phyloP scores from a whole-genome alignment of 2,113 vertebrate genomes.

The Desmodus rotundus region DNA sequence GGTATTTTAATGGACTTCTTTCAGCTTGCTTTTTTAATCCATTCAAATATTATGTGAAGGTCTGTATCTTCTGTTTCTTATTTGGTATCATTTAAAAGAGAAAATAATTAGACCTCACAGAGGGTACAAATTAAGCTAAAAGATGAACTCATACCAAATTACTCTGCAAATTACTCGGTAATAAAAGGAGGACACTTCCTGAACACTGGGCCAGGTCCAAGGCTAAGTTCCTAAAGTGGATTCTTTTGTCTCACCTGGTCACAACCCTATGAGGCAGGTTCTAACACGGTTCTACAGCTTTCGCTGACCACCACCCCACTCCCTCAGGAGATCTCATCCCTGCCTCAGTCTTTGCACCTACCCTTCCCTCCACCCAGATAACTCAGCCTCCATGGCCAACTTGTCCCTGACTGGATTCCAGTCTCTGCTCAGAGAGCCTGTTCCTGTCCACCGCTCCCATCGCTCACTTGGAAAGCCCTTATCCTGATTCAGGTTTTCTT shows the following conservation, averaged over 20 bases:
- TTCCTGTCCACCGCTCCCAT: not conserved
- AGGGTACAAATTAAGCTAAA: not conserved
- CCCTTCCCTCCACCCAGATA: not conserved
- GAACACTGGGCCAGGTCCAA: fast-evolving
- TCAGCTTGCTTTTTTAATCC: not conserved
- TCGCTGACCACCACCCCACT: fast-evolving
- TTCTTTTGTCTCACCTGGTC: not conserved
- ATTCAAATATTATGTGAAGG: not conserved
- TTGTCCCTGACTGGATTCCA: not conserved
- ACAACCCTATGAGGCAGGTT: not conserved
- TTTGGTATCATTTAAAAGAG: not conserved
- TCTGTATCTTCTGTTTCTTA: not conserved
- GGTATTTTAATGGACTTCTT: not conserved
- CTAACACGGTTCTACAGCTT: not conserved
- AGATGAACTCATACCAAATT: not conserved
- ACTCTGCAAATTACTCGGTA: not conserved
- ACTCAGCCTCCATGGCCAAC: not conserved
- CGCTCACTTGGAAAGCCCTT: not conserved
- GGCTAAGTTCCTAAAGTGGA: not conserved
- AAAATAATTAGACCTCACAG: not conserved
- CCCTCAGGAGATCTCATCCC: not conserved
- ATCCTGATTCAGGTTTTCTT: not conserved
- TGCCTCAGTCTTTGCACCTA: not conserved
- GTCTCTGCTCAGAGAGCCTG: not conserved
- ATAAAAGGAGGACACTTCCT: not conserved